A percentile compares a stretch with the other conserved stretches of the same genome.
Evolutionary conservation across 2,113 vertebrate species (phyloP).

Genomic region (Vanacampus margaritifer): DNA sequence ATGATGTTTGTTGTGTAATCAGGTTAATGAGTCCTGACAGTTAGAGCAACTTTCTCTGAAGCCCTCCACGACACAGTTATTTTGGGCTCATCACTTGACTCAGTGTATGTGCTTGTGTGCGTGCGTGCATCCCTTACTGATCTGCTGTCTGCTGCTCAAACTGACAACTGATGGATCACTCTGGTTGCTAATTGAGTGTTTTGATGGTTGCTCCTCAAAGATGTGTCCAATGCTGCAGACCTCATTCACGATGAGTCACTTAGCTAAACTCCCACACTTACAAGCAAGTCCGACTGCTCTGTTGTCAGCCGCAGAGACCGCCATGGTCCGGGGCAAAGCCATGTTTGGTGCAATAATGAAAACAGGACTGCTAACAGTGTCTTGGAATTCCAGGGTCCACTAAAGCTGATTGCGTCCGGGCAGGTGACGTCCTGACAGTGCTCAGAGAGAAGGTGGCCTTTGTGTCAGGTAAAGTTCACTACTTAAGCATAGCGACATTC

Average conservation of each 20-base stretch:
- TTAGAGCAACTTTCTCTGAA: slow-evolving; percentile 24
- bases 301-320: background rate
- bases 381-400: slow-evolving; percentile 74
- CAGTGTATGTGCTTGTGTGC: slow-evolving; percentile 10
- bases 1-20: slow-evolving; percentile 23
- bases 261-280: background rate
- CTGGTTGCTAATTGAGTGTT: background rate
- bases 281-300: background rate
- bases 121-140: background rate
- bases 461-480: slow-evolving; percentile 82
- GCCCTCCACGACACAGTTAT: slow-evolving; percentile 19
- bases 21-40: slow-evolving; percentile 34
- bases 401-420: slow-evolving; percentile 89
- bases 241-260: background rate
- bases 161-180: slow-evolving; percentile 17
- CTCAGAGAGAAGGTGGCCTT: slow-evolving; percentile 99
- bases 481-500: background rate
- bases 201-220: background rate
- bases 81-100: slow-evolving; percentile 18
- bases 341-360: background rate
- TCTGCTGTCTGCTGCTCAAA: background rate
- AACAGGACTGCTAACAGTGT: background rate
- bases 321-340: background rate
- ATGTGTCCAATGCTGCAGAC: background rate
- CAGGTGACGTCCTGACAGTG: slow-evolving; percentile 92